Percentiles rank a stretch among this genome's conserved stretches.
phyloP scores from a whole-genome alignment of 2,113 vertebrate genomes.

The Sinocyclocheilus maitianheensis region DNA sequence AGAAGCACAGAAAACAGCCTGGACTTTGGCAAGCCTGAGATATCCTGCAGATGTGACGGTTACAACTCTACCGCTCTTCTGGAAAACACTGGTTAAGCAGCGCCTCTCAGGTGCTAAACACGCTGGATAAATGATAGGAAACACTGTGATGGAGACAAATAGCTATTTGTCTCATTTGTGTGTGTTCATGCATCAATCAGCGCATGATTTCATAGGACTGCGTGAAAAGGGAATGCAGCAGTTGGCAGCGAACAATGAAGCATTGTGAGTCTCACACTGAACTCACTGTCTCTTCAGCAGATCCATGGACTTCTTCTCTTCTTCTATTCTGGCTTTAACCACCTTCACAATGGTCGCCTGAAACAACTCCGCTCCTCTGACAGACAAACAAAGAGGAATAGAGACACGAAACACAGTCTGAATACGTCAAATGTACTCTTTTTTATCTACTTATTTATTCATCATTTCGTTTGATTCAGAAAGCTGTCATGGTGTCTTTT shows the following conservation, averaged over 20 bases:
- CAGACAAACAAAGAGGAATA: neutral
- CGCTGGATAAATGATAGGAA: neutral
- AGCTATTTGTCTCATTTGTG: neutral
- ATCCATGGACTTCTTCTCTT: conserved; percentile 97
- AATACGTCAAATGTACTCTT: neutral
- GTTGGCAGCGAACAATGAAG: neutral
- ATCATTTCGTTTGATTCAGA: neutral
- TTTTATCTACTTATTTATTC: neutral
- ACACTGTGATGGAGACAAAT: no score
- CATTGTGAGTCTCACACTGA: conserved; percentile 27
- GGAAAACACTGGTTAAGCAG: neutral
- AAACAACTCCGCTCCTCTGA: conserved; percentile 93
- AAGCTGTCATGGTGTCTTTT: neutral
- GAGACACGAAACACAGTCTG: conserved; percentile 13
- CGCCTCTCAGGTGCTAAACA: neutral
- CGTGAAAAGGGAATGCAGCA: neutral
- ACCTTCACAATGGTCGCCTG: conserved; percentile 95
- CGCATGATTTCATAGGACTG: conserved; percentile 10
- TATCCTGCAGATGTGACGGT: conserved; percentile 24
- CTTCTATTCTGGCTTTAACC: conserved; percentile 91
- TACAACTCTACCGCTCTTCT: neutral
- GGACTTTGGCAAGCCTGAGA: conserved; percentile 5
- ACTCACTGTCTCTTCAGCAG: conserved; percentile 95
- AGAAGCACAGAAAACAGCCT: conserved; percentile 1
- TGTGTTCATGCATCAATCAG: conserved; percentile 9